Base-by-base conservation (phyloP, 1,140 invertebrate species). In the Bombus ignitus region DNA sequence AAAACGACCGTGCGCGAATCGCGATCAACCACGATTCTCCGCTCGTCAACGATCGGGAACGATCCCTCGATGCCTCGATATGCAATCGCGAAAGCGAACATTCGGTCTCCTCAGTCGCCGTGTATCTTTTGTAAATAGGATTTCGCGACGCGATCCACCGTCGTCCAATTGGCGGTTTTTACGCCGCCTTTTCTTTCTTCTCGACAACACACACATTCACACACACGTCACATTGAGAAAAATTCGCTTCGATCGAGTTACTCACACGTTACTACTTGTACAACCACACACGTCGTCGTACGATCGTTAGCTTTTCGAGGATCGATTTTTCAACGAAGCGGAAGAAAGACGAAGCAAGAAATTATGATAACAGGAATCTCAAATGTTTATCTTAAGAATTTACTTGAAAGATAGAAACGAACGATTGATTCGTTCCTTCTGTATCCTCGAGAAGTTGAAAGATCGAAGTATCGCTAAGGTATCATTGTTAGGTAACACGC, bases 51-150 rank as follows among this genome's bases (percentile, higher is more conserved):
- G 59, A 81, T 88, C 53, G 47, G 15, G 15, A 72, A 72, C 83
- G 73, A 85, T 57, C 47, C 75, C 79, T 73, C 83, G 80, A 89
- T 83, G 74, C 88, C 84, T 78, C 86, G 73, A 65, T 42, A 35
- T 12, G 25, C 37, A 39, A 57, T 57, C 47, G 78, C 76, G 32
- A 70, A 22, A 57, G 65, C 65, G 68, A 66, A n/a, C 65, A 59
- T 66, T 76, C 53, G 66, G 39, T 44, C 81, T 59, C n/a, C 37
- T 74, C 83, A 66, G 44, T 65, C 42, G 75, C 68, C 70, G 71
- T 81, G 78, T 85, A 78, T 65, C 62, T 62, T 85, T 59, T 88
- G 35, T 89, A 86, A 88, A 89, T 84, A 85, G 66, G 37, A 88
- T 65, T 77, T 66, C 32, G 65, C 32, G 59, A 77, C 47, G n/a